phyloP scores from a whole-genome alignment of 2,113 vertebrate species.

The Myxocyprinus asiaticus region DNA sequence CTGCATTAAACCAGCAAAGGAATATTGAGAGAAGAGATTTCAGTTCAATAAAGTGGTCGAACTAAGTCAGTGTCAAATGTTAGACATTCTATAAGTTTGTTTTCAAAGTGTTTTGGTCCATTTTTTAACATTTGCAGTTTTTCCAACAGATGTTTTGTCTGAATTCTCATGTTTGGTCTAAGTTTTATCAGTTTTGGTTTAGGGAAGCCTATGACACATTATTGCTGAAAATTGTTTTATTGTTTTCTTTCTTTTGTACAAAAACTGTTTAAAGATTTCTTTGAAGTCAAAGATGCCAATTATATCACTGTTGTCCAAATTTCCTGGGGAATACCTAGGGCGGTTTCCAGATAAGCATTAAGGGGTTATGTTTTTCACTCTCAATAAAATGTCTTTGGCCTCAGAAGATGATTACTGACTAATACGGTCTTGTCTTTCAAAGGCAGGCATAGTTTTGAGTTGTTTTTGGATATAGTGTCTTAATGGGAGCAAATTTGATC shows the following conservation, averaged over 20 bases:
- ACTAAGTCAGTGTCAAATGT: not conserved
- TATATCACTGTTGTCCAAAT: constrained; percentile 1
- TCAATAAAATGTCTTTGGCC: constrained; percentile 7
- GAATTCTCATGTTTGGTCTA: not conserved
- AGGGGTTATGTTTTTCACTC: not conserved
- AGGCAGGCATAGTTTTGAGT: constrained; percentile 46
- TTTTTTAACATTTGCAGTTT: not conserved
- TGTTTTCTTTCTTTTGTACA: not conserved
- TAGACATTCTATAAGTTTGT: not conserved
- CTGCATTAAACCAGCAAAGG: not conserved
- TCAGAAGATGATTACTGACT: constrained; percentile 14
- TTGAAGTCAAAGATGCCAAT: constrained; percentile 18
- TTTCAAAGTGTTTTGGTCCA: not conserved
- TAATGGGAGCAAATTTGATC: constrained; percentile 57
- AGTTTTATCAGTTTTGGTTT: constrained; percentile 24
- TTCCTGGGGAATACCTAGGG: constrained; percentile 10
- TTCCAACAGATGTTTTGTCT: not conserved
- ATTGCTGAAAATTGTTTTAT: not conserved
- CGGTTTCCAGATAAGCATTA: constrained; percentile 15
- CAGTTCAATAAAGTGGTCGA: constrained; percentile 4
- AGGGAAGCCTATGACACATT: constrained; percentile 24
- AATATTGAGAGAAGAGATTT: not conserved
- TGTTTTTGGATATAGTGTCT: constrained; percentile 49
- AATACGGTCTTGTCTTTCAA: constrained; percentile 34
- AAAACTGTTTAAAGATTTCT: not conserved